These are phyloP conservation scores for Rhabdomys pumilio DNA, from an alignment of 2,797 vertebrate genomes.

Conservation along the genomic window DNA sequence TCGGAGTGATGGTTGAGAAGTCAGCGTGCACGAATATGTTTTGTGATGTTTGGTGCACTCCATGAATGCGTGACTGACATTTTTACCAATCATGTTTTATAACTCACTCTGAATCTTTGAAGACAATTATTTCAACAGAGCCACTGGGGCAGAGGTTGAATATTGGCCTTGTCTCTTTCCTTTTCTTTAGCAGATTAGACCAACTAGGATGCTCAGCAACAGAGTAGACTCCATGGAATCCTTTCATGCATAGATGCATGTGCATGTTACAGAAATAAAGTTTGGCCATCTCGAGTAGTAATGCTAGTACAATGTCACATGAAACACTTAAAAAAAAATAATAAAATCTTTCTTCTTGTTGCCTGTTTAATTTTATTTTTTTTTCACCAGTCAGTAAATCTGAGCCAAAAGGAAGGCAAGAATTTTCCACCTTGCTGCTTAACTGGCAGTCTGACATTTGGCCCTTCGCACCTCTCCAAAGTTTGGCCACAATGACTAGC, in stretches of 20 bases:
- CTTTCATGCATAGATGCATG: not conserved
- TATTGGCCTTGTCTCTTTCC: not conserved
- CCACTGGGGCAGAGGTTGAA: not conserved
- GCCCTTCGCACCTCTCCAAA: conserved; percentile 83
- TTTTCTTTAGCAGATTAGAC: not conserved
- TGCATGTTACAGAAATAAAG: not conserved
- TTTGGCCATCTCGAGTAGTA: not conserved
- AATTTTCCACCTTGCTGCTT: conserved; percentile 89
- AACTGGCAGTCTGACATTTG: conserved; percentile 86
- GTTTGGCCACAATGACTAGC: conserved; percentile 79
- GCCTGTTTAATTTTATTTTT: conserved; percentile 72
- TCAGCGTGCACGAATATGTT: accelerated
- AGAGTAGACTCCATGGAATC: not conserved
- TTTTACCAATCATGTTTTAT: not conserved
- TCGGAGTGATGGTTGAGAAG: not conserved
- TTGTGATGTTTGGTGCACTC: not conserved
- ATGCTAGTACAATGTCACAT: not conserved
- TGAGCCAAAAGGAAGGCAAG: conserved; percentile 85
- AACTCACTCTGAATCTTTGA: not conserved
- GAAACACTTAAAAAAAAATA: conserved; percentile 43
- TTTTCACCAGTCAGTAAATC: conserved; percentile 39
- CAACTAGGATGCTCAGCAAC: not conserved
- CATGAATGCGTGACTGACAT: too few species aligned
- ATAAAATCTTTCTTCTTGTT: conserved; percentile 74
- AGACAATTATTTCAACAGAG: not conserved